Conservation (phyloP, 1,140 invertebrate genomes). For the Eumeta japonica region DNA sequence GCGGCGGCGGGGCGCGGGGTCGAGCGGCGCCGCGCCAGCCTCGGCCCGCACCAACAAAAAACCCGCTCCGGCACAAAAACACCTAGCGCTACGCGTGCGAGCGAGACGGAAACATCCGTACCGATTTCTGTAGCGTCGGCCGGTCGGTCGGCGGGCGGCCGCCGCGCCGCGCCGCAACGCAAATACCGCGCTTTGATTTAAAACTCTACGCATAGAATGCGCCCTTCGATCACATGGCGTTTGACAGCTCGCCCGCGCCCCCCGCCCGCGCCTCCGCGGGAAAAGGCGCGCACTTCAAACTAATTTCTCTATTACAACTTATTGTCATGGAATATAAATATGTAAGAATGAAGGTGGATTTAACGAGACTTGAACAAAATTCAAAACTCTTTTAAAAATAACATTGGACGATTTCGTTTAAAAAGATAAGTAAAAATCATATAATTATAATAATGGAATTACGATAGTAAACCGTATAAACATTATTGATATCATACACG, state of each 20-base stretch:
- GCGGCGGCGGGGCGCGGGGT: conserved; percentile 33
- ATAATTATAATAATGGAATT: no score
- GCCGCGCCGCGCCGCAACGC: conserved; percentile 37
- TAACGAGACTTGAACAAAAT: no score
- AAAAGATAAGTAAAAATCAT: no score
- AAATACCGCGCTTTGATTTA: conserved; percentile 51
- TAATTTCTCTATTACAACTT: no score
- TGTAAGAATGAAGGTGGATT: no score
- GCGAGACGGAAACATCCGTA: conserved; percentile 12
- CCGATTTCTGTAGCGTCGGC: conserved; percentile 41
- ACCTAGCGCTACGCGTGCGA: conserved; percentile 27
- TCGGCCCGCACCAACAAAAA: conserved; percentile 45
- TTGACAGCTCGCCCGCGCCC: conserved; percentile 43
- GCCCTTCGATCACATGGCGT: conserved; percentile 58
- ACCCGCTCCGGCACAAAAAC: conserved; percentile 54
- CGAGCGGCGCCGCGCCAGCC: conserved; percentile 42
- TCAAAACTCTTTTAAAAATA: no score
- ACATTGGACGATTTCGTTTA: no score
- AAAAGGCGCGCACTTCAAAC: conserved; percentile 44
- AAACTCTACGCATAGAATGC: conserved; percentile 48
- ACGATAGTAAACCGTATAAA: no score
- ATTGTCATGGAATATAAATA: no score
- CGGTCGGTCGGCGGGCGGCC: conserved; percentile 37
- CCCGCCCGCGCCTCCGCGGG: conserved; percentile 12
- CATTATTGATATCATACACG: no score